Base-by-base conservation (phyloP, 2,113 vertebrate genomes). In the Tachuris rubrigastra region DNA sequence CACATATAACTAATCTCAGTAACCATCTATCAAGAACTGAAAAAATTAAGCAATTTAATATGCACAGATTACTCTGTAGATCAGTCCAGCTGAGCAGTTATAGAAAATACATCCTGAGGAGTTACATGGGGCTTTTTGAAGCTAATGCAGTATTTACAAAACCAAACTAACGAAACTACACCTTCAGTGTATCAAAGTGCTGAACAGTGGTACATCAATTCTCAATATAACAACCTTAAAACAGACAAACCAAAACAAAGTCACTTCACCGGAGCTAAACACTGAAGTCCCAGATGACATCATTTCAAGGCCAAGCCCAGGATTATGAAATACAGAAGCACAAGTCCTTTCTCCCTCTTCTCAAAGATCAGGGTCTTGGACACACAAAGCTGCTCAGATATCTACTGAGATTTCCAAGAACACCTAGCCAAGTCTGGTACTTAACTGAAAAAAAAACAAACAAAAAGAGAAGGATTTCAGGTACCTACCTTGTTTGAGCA, bases 31-130 rank as follows among this genome's bases (percentile, higher is more conserved):
- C 39, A 50, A 93, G 76, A 87, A 78, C 33, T 41, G 46, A 89
- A 95, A 95, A 58, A 93, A 94, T 72, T 89, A 93, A 96, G 76
- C 41, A 78, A 84, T 84, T 47, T 80, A 74, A 95, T 59, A 82
- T 55, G 73, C 72, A 91, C 10, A 85, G 84, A 93, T 93, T 50
- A 82, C 59, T 95, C 93, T 56, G 77, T 67, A 94, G 94, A 91
- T 90, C 89, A 85, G 85, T 94, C 46, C 37, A 22, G 8, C 55
- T 62, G 50, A 83, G 63, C 50, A 94, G 47, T 50, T 80, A 53
- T 1, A 90, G 72, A 80, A 88, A 72, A 83, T 9, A 75, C 4
- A 63, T 49, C 47, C 52, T n/a, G 28, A 72, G 21, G 46, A 62
- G 50, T 60, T 58, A 76, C 13, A n/a, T 0, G 4, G 33, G 31